These are phyloP conservation scores for Pomatorhinus ruficollis DNA, from an alignment of 2,113 vertebrate genomes.

Conservation along the genomic window DNA sequence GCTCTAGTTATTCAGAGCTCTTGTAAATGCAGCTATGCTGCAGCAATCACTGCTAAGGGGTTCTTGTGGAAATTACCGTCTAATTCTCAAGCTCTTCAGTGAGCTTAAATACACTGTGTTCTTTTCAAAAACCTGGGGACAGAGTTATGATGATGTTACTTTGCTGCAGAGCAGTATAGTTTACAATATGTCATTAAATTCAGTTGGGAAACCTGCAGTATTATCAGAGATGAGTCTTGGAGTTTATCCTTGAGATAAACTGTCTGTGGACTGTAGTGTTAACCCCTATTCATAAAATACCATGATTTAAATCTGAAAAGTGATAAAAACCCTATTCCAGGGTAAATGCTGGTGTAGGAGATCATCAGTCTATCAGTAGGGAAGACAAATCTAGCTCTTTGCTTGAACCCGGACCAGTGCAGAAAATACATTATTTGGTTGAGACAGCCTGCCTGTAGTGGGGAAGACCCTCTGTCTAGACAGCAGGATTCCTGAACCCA, in stretches of 20 bases:
- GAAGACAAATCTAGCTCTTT: not conserved
- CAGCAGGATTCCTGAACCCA: not conserved
- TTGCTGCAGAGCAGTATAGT: not conserved
- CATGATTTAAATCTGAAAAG: not conserved
- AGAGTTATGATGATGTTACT: not conserved
- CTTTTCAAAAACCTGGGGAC: not conserved
- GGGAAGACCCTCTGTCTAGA: not conserved
- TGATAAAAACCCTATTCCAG: not conserved
- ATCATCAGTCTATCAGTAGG: not conserved
- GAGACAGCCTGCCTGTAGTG: not conserved
- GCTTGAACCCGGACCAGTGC: not conserved
- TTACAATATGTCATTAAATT: not conserved
- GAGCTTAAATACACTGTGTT: not conserved
- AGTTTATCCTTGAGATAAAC: not conserved
- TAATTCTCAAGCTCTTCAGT: not conserved
- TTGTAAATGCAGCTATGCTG: not conserved
- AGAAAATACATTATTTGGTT: not conserved
- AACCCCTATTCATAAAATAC: not conserved
- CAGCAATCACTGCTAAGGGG: not conserved
- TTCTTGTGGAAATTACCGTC: not conserved
- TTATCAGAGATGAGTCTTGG: not conserved
- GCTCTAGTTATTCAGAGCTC: not conserved
- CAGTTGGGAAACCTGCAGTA: not conserved
- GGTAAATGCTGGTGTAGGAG: not conserved
- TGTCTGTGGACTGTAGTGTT: not conserved